Base-by-base conservation (phyloP, 2,888 invertebrate genomes). In the Rhamnusium bicolor region DNA sequence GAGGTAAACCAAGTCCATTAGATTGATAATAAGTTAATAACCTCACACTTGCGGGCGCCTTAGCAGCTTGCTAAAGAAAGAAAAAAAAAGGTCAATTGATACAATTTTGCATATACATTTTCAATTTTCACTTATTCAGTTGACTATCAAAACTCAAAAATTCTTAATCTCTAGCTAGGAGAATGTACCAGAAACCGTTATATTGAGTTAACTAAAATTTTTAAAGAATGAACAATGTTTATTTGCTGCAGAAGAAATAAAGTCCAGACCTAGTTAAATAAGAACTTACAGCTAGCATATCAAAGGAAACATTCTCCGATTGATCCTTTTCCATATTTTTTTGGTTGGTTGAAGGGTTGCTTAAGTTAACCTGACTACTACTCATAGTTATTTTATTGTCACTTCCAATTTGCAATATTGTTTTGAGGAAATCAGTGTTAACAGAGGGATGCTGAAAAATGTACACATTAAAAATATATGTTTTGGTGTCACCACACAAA, bases 1-100 rank as follows among this genome's bases (percentile, higher is more conserved):
- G 84, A 2, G 90, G 90, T 74, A 89, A 85, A 46, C 89, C 89
- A 6, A 86, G 79, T 18, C 87, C 85, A 27, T 87, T 86, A 0
- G 86, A 76, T 77, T 90, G 89, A 72, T 86, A 90, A 76, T 88
- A 86, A 21, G 86, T 87, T 40, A 90, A 79, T 49, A 90, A 80
- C 75, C 87, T 86, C 0, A 88, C 83, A 27, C 83, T 84, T 4
- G 83, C 81, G 14, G 81, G 78, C 8, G 72, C 75, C 16, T 80
- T 80, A 6, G 80, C 80, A 6, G 79, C 80, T 73, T 82, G 61
- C 82, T 81, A 68, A 63, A 76, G 75, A 49, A 69, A 51, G 51
- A 72, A 68, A 63, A 76, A 76, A 49, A 69, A 51, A 56, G 71
- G 70, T 16, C 47, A 71, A 27, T 24, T 60, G 27, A 5, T 18